Base-by-base conservation (phyloP, 2,113 vertebrate genomes). In the Nestor notabilis region DNA sequence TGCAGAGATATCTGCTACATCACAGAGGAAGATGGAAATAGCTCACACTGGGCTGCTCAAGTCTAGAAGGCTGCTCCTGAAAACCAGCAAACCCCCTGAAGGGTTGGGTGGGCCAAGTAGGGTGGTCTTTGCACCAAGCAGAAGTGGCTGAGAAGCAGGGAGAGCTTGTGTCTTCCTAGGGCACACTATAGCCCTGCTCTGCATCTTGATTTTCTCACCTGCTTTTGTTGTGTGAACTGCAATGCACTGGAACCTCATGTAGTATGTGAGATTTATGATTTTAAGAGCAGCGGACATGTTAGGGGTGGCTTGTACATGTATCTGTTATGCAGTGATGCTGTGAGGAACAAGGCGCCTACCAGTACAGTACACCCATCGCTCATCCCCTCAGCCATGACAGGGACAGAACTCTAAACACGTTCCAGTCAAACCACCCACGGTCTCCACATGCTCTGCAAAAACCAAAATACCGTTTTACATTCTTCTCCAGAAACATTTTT, bases 361-460 rank as follows among this genome's bases (percentile, higher is more conserved):
- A 90, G 88, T 35, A 82, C 23, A 47, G 83, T 66, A 46, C 65
- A 84, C 37, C 46, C 90, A 79, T 70, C 2, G 7, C 81, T 89
- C 65, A 39, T 68, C 81, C 80, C 87, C 87, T 96, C 92, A 82
- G 75, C 90, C 85, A 64, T 0, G 1, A 60, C 7, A 80, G 49
- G 95, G 79, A 86, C 90, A 92, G 50, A 93, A 75, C 77, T 71
- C 83, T 49, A 88, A 85, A 79, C 33, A 72, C 1, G 0, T 53
- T 94, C 79, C 70, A 96, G 90, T 65, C 82, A 79, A 96, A 76
- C 85, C 90, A 86, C 90, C 92, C 95, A 95, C 88, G 0, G 69
- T 77, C 88, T 88, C 90, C 92, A 93, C 79, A 85, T 95, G 94
- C 82, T 90, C 94, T 76, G 56, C 12, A 71, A 79, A 77, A 41